Evolutionary conservation across 1,140 invertebrate species (phyloP), one percentile per base, ranked within the genome.

Genomic region (Daktulosphaira vitifoliae): DNA sequence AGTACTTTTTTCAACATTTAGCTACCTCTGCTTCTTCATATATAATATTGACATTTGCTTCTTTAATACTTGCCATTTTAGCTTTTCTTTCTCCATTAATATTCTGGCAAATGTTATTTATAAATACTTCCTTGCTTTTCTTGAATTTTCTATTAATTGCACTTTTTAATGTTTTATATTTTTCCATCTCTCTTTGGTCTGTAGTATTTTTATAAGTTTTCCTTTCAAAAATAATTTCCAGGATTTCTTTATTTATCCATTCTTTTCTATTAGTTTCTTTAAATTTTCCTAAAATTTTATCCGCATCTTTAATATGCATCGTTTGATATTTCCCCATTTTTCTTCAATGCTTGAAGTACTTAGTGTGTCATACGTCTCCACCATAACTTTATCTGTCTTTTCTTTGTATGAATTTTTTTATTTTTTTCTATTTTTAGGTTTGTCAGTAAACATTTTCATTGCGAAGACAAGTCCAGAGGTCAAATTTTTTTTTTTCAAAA

Each of bases 151-250:
- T 49, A 25, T 49, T 25, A 23, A 49, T 49, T 49, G 20, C 48
- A 49, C 23, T 49, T 49, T 13, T 49, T 49, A 49, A 49, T 49
- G 7, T 25, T 11, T 11, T 15, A 9, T 49, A 25, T 49, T 49
- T 49, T 25, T 23, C 2, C 48, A 5, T 16, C 4, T 11, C 42
- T 20, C 42, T 46, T 46, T 20, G 42, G 42, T 46, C 42, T 46
- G 42, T 46, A 46, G 16, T 22, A 49, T 49, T 49, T 49, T 49
- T 49, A 25, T 49, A 49, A 23, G 1, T 49, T 11, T 22, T 49
- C 13, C 48, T 49, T 25, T 49, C 48, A 49, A 23, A 23, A 49
- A 49, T 49, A 18, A 49, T 49, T 49, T 49, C 48, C 22, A 49
- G 22, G 48, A 49, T 25, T 49, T 49, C 18, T 4, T 25, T 22